Evolutionary conservation across 2,797 vertebrate species (phyloP).

Genomic region (Florisuga fusca): DNA sequence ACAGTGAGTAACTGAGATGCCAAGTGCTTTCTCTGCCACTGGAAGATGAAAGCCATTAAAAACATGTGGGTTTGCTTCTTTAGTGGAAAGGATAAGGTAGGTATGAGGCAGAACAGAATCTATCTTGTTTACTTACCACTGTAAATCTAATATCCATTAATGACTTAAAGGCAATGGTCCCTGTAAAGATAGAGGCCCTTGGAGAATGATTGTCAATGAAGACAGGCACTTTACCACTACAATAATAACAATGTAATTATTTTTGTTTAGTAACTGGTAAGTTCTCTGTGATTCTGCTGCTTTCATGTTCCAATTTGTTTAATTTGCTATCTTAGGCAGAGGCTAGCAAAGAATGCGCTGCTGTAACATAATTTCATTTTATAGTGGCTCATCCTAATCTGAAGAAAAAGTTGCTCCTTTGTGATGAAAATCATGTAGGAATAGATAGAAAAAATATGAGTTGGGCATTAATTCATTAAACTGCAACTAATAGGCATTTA

Average conservation of each 20-base stretch:
- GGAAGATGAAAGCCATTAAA: neutral
- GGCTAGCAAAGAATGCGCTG: neutral
- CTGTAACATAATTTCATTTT: neutral
- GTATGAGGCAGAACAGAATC: neutral
- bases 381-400: neutral
- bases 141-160: neutral
- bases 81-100: neutral
- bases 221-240: neutral
- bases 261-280: neutral
- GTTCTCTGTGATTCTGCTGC: neutral
- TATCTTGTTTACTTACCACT: neutral
- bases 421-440: neutral
- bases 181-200: neutral
- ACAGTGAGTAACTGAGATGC: neutral
- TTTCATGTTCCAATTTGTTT: neutral
- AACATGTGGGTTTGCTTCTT: neutral
- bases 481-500: constrained; percentile 58
- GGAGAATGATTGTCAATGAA: neutral
- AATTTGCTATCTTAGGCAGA: neutral
- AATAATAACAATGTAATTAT: neutral
- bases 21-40: neutral
- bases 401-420: neutral
- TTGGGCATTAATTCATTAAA: constrained; percentile 50
- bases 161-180: neutral
- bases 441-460: constrained; percentile 6